Evolutionary conservation across 2,888 invertebrate genomes (phyloP).

Genomic region (Drosophila melanocephala): DNA sequence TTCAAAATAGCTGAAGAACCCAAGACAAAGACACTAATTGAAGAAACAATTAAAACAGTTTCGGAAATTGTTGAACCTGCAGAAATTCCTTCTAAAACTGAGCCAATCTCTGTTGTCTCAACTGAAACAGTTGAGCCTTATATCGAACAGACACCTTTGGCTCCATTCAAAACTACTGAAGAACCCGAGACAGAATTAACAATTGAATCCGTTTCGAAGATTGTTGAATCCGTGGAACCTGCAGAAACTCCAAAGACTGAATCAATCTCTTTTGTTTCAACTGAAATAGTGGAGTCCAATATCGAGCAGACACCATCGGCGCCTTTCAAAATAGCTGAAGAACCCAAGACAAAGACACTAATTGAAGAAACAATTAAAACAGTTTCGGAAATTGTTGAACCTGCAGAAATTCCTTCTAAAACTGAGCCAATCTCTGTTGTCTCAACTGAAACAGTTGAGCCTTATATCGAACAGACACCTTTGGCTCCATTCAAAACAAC

Average conservation of each 20-base stretch:
- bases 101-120: neutral
- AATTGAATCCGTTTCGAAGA: neutral
- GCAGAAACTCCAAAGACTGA: neutral
- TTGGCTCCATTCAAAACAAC: conserved; percentile 29
- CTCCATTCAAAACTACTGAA: conserved; percentile 16
- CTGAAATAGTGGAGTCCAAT: neutral
- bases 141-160: conserved; percentile 15
- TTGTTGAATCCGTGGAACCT: neutral
- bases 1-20: conserved; percentile 11
- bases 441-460: conserved; percentile 7
- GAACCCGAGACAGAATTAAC: neutral
- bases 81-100: neutral
- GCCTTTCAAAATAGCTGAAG: conserved; percentile 19
- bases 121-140: conserved; percentile 1
- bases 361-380: neutral
- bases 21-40: neutral
- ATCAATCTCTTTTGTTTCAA: neutral
- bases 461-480: neutral
- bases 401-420: neutral
- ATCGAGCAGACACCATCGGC: conserved; percentile 23
- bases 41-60: neutral
- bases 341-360: neutral
- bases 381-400: neutral
- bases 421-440: neutral
- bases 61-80: neutral